Evolutionary conservation across 2,113 vertebrate genomes (phyloP).

Genomic region (Pangasianodon hypophthalmus): DNA sequence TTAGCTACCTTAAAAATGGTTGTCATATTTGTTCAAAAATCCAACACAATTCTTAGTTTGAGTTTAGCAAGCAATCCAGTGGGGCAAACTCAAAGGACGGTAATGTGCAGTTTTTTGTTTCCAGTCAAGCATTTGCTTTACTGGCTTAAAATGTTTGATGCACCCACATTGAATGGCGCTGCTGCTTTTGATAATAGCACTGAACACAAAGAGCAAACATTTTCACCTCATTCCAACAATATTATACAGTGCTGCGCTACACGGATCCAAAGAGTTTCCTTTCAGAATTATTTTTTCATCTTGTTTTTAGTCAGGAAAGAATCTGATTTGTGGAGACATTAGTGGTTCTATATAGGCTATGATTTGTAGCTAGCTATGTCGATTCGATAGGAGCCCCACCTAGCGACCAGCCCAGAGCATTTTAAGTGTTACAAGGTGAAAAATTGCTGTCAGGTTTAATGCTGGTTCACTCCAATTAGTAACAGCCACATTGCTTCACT

Average conservation of each 20-base stretch:
- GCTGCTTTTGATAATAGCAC: neutral
- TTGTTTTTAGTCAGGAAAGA: neutral
- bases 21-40: neutral
- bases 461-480: neutral
- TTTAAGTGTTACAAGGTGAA: neutral
- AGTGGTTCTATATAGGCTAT: neutral
- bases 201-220: neutral
- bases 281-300: neutral
- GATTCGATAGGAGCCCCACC: neutral
- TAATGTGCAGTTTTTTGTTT: neutral
- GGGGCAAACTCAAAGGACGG: neutral
- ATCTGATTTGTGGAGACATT: neutral
- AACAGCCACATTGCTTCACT: neutral
- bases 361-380: neutral
- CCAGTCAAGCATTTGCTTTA: neutral
- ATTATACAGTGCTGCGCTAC: neutral
- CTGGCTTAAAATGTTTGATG: neutral
- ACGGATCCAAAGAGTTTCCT: neutral
- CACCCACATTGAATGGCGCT: neutral
- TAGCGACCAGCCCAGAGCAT: neutral
- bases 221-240: neutral
- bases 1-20: neutral
- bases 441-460: neutral
- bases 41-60: neutral
- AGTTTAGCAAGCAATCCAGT: neutral